Evolutionary conservation across 2,888 invertebrate species (phyloP).

Genomic region (Tridacna gigas): DNA sequence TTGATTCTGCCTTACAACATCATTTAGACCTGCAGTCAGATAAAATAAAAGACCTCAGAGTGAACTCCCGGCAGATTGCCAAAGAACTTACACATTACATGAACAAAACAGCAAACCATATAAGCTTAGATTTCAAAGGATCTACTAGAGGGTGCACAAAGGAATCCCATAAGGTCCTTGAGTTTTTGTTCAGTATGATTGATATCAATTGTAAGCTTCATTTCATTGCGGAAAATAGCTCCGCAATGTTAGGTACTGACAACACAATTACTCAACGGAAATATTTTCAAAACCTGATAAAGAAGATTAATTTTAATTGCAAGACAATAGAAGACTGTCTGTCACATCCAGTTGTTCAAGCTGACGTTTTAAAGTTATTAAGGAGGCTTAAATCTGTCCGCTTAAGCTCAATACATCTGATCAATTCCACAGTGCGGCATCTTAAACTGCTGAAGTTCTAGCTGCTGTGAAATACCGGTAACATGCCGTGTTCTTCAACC

Average conservation of each 20-base stretch:
- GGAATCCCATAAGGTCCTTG: slow-evolving; percentile 45
- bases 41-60: slow-evolving; percentile 28
- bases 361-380: not conserved
- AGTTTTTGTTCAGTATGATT: slow-evolving; percentile 54
- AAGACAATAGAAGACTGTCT: slow-evolving; percentile 13
- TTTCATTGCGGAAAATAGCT: slow-evolving; percentile 64
- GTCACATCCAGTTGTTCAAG: not conserved
- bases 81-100: slow-evolving; percentile 28
- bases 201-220: slow-evolving; percentile 62
- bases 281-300: slow-evolving; percentile 1
- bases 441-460: not conserved
- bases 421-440: not conserved
- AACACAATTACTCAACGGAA: too few relatives aligned
- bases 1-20: slow-evolving; percentile 54
- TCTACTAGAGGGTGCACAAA: slow-evolving; percentile 17
- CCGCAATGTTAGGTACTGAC: slow-evolving; percentile 47
- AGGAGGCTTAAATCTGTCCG: not conserved
- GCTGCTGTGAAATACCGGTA: too few relatives aligned
- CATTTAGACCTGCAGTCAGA: slow-evolving; percentile 44
- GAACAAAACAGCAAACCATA: slow-evolving; percentile 20
- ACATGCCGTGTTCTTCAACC: too few relatives aligned
- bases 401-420: not conserved
- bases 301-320: not conserved
- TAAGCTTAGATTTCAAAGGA: slow-evolving; percentile 34
- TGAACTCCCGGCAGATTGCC: slow-evolving; percentile 28